Evolutionary conservation across 1,140 invertebrate genomes (phyloP), one percentile per base, ranked within the genome.

Genomic region (Zaprionus kolodkinae): DNA sequence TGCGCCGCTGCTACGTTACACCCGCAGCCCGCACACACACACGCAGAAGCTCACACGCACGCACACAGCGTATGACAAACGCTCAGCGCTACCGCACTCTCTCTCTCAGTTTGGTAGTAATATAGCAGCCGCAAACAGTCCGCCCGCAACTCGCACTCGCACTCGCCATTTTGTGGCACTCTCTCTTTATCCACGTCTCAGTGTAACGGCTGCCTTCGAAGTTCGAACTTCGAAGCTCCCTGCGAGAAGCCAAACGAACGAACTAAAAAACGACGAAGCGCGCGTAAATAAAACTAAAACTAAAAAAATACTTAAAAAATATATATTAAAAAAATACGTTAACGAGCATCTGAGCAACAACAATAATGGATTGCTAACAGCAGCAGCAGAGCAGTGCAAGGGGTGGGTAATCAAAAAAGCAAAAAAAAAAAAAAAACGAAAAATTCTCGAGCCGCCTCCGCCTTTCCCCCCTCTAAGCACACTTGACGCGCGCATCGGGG

Each of bases 141-240:
- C 50, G 30, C 36, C 33, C 13, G 70, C 35, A 12, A 30, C 54
- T 21, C 21, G 21, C 21, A 21, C 21, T n/a, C 40, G 40, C 56
- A 61, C 65, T 74, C 66, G 54, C 55, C 68, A 69, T 66, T 59
- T 79, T 79, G 67, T 40, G 69, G 45, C 45, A 43, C 54, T 70
- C 84, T 87, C 72, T 69, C 52, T 63, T 62, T 52, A 59, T 35
- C 66, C 69, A 72, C 59, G 69, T 64, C 55, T 72, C 77, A 79
- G 83, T 86, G 72, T 87, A 87, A 78, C 83, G 79, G 83, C 84
- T 81, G 84, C 81, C 84, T 86, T 79, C 84, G 83, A 72, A 87
- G 83, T 79, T 87, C 79, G 55, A 83, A 78, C 83, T 81, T 66
- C 83, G 76, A 77, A 73, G 72, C 72, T 69, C 59, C 71, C 38